Evolutionary conservation across 2,113 vertebrate species (phyloP).

Genomic region (Campylorhamphus procurvoides): DNA sequence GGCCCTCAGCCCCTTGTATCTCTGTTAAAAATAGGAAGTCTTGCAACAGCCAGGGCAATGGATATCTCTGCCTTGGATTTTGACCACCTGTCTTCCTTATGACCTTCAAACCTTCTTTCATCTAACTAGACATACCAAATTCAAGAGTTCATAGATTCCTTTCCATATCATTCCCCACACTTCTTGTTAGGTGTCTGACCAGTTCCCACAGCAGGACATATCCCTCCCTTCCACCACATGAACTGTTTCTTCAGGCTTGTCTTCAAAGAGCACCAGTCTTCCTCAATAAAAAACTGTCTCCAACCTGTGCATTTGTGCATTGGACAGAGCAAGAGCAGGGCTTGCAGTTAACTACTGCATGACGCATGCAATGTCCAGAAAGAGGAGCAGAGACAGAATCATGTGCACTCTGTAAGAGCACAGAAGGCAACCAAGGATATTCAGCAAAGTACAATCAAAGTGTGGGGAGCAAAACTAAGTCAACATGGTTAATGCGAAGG

Average conservation of each 20-base stretch:
- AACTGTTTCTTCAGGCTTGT: neutral
- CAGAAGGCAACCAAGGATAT: neutral
- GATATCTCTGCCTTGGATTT: neutral
- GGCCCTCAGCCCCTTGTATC: too few relatives aligned
- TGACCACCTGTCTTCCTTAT: neutral
- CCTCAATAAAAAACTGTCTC: neutral
- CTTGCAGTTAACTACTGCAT: neutral
- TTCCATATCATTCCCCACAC: neutral
- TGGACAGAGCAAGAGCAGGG: neutral
- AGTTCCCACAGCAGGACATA: neutral
- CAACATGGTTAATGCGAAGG: neutral
- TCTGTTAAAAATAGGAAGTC: neutral
- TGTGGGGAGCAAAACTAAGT: conserved; percentile 15
- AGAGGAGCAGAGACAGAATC: neutral
- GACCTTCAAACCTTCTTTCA: neutral
- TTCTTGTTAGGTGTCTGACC: neutral
- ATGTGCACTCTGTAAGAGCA: neutral
- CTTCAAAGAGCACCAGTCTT: neutral
- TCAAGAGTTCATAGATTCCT: neutral
- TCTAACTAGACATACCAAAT: neutral
- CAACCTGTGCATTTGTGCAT: neutral
- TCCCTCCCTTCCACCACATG: neutral
- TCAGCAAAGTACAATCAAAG: neutral
- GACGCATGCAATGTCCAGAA: too few relatives aligned
- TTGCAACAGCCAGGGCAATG: neutral